Evolutionary conservation across 1,140 invertebrate species (phyloP).

Genomic region (Drosophila malerkotliana): DNA sequence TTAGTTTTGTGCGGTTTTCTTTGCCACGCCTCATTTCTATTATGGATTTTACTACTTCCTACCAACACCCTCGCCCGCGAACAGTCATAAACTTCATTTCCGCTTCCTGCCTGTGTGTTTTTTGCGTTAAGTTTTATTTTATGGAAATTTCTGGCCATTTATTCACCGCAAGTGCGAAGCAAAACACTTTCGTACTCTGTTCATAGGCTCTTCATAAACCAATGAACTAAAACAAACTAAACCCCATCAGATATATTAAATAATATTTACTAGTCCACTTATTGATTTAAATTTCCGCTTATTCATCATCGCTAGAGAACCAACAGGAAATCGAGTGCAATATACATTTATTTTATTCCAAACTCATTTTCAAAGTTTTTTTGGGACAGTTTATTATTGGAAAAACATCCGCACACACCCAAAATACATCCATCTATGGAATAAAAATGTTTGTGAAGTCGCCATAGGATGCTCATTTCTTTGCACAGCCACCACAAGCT

Average conservation of each 20-base stretch:
- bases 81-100: conserved; percentile 45
- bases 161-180: conserved; percentile 75
- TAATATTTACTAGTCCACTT: background rate
- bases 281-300: conserved; percentile 35
- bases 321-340: conserved; percentile 18
- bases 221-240: conserved; percentile 16
- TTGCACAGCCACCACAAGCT: conserved; percentile 19
- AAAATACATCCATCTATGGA: background rate
- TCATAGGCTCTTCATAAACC: conserved; percentile 5
- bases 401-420: conserved; percentile 20
- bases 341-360: conserved; percentile 25
- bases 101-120: conserved; percentile 45
- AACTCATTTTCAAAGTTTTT: conserved; percentile 27
- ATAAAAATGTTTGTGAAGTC: conserved; percentile 21
- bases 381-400: conserved; percentile 35
- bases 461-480: conserved; percentile 37
- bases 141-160: conserved; percentile 81
- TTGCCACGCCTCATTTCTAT: conserved; percentile 71
- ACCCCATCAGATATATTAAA: background rate
- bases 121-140: conserved; percentile 78
- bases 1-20: conserved; percentile 76
- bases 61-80: conserved; percentile 32
- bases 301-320: conserved; percentile 22
- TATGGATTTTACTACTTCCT: conserved; percentile 80
- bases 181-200: conserved; percentile 37